Base-by-base conservation (phyloP, 2,113 vertebrate genomes). In the Callorhinus ursinus region DNA sequence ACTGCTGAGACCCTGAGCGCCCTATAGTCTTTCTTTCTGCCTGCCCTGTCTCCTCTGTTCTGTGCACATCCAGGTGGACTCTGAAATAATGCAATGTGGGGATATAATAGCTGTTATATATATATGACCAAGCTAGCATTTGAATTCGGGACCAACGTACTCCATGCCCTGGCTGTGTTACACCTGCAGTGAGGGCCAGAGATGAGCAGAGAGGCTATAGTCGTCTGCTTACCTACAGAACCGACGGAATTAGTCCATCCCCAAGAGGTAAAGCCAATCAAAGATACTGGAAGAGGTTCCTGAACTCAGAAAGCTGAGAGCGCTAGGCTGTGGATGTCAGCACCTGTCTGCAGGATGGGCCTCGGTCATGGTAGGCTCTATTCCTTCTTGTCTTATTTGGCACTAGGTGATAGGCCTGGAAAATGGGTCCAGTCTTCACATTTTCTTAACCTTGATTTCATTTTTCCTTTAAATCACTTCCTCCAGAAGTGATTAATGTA, bases 401-500 rank as follows among this genome's bases (percentile, higher is more conserved):
- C 12, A 26, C 1, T 36, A 31, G 61, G 46, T 69, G 76, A n/a
- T 71, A 12, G 31, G 83, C 49, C 93, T 92, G 90, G 65, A 84
- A 76, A 92, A 55, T 71, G 33, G 55, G 31, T 55, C 24, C n/a
- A 33, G 1, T 33, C 12, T 80, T 91, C 74, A 49, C 80, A 72
- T 81, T 92, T 92, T 39, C 88, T 84, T 46, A 83, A 22, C 42
- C 18, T 49, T 36, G 26, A 76, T 67, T 77, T 81, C 88, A 13
- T 80, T 89, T 28, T 87, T 95, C 76, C 22, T 76, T 94, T 90
- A 92, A 86, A 61, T 53, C 71, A n/a, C 61, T 61, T 81, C 33
- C 63, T 81, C 33, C 72, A 33, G 36, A 26, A 49, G 21, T 0
- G 0, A 82, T 82, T 59, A 57, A n/a, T 12, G 18, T 53, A 24